Evolutionary conservation across 2,888 invertebrate genomes (phyloP), one percentile per base, ranked within the genome.

Genomic region (Trichacis sp.): DNA sequence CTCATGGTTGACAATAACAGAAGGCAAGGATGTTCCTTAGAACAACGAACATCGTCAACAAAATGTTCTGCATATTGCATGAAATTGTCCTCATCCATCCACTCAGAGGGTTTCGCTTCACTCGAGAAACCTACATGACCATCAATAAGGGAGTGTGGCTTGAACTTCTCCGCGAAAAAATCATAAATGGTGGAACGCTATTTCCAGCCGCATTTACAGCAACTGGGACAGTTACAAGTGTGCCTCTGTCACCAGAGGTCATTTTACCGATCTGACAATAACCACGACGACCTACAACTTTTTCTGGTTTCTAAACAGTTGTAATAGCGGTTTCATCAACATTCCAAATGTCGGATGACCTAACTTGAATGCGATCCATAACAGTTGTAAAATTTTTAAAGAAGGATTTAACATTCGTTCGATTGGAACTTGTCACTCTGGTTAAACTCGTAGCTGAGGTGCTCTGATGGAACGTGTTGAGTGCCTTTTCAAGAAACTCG

Each of bases 401-500:
- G 36, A 53, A 59, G 33, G 6, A 0, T 4, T 0, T 0, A 6
- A 48, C 56, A 12, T 36, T 54, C 4, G 36, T 54, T 45, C 17
- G 1, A 20, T 71, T 62, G 30, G 72, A 73, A 20, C 40, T 51
- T 12, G 30, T 45, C 17, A 58, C 58, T 24, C 64, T 17, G 12
- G 61, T 54, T 3, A 70, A 40, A 38, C 53, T 62, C 5, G 65
- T 68, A 9, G 71, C 56, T 70, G 58, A 1, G 69, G 58, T 12
- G 64, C 24, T 38, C 71, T 46, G 14, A 74, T 57, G 50, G 48
- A 68, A 36, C 56, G 30, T 11, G 67, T 60, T 47, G 65, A 60
- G 54, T 76, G 66, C 24, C 75, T 33, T 14, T 53, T 40, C 24
- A 67, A 50, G 55, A 75, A 75, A 8, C 9, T 8, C 11, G 46